Base-by-base conservation (phyloP, 2,797 vertebrate species). In the Melanotaenia parkinsoni region DNA sequence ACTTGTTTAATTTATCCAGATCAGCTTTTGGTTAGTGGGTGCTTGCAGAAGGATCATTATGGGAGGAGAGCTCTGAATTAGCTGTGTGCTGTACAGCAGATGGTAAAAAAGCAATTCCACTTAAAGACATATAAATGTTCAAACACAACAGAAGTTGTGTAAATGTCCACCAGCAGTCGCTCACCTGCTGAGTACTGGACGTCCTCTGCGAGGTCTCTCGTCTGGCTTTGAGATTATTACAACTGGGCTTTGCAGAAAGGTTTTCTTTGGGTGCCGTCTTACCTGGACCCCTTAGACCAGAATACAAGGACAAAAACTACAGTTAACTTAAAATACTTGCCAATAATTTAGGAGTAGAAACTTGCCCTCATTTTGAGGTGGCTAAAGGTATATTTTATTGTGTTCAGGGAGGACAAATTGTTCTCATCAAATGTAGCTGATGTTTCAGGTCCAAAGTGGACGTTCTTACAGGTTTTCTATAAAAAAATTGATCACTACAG, bases 191-290 rank as follows among this genome's bases (percentile, higher is more conserved):
- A 18, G 50, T 0, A 8, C 22, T 87, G 0, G 32, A 0, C 0
- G 95, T 95, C 84, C 83, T 95, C 26, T 83, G 88, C 18, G 79
- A 0, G 0, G 87, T 74, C 0, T 96, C 95, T 0, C 13, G 70
- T 73, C 85, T 94, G 76, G 64, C 30, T 89, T 90, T 93, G 53
- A 54, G 45, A 0, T 32, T 26, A 0, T 40, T 2, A 57, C 24
- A 56, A 13, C 24, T 28, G 0, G 60, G 76, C 88, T 71, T 92
- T 56, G 70, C 84, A 11, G 85, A 85, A 37, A 38, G 77, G 20
- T 72, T 91, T 10, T 96, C 95, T 3, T 79, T 88, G 13, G 88
- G 81, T 0, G 62, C 2, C 3, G 80, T 87, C 77, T 91, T 95
- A 30, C 63, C 11, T 14, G 30, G 51, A 75, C 14, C 40, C 30